A percentile compares a stretch with the other conserved stretches of the same genome.
Conservation (phyloP, 2,113 vertebrate species). For the Prochilodus magdalenae region DNA sequence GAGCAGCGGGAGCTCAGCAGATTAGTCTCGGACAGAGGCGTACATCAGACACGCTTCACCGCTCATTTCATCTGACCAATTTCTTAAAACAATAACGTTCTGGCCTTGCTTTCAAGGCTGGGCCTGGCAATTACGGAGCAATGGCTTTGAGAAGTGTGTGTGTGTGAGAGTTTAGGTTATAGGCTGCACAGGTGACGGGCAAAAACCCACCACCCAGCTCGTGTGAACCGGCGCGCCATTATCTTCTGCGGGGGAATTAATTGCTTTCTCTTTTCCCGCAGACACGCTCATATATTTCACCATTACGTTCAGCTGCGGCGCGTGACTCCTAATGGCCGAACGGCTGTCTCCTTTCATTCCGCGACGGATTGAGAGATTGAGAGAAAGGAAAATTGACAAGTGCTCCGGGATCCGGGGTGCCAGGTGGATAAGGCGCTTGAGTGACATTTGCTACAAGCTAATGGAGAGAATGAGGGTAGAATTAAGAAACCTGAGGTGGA, state of each 20-base stretch:
- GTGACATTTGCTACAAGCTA: conserved; percentile 40
- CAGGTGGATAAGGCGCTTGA: conserved; percentile 37
- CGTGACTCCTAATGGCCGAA: conserved; percentile 61
- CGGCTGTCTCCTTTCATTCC: conserved; percentile 55
- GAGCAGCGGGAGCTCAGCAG: not conserved
- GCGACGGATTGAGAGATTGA: conserved; percentile 56
- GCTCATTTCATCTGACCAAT: conserved; percentile 61
- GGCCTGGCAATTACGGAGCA: conserved; percentile 59
- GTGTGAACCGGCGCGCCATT: conserved; percentile 61
- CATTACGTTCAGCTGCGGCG: conserved; percentile 65
- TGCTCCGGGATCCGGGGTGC: conserved; percentile 12
- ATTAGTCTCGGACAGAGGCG: not conserved
- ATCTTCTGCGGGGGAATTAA: conserved; percentile 65
- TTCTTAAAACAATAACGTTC: conserved; percentile 73
- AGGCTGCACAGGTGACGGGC: conserved; percentile 45
- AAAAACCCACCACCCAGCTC: conserved; percentile 65
- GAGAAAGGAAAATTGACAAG: conserved; percentile 56
- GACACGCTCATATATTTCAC: conserved; percentile 70
- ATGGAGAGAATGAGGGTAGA: conserved; percentile 37
- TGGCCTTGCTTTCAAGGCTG: conserved; percentile 60
- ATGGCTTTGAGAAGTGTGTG: conserved; percentile 35
- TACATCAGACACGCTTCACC: conserved; percentile 59
- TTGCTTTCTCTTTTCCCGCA: conserved; percentile 67
- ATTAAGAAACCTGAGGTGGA: not conserved
- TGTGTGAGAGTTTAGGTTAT: not conserved